phyloP scores from a whole-genome alignment of 2,113 vertebrate species.

The Meles meles region DNA sequence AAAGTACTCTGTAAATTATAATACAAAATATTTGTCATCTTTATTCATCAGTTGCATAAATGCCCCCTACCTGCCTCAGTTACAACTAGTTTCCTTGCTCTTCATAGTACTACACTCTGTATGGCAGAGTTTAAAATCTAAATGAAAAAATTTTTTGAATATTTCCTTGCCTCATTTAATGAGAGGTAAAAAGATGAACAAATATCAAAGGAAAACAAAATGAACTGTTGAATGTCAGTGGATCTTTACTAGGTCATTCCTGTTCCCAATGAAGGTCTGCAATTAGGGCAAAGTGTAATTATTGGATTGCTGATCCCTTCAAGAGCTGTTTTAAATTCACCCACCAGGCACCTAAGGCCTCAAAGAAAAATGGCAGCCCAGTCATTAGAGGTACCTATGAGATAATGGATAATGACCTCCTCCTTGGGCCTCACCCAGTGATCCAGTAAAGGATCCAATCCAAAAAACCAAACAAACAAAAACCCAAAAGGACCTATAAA shows the following conservation, averaged over 20 bases:
- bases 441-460: not conserved
- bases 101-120: not conserved
- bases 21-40: not conserved
- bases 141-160: not conserved
- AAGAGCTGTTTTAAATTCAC: not conserved
- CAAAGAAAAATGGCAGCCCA: not conserved
- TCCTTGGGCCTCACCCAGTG: not conserved
- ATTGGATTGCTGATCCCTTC: not conserved
- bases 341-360: not conserved
- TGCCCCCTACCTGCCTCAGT: not conserved
- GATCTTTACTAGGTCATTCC: not conserved
- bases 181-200: not conserved
- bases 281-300: not conserved
- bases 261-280: not conserved
- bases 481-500: not conserved
- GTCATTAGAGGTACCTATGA: not conserved
- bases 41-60: not conserved
- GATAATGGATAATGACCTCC: not conserved
- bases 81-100: not conserved
- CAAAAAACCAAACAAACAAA: not conserved
- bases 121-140: not conserved
- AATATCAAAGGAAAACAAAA: conserved; percentile 2
- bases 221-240: not conserved
- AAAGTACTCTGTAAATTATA: not conserved
- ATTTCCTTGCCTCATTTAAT: not conserved